Percentiles rank a stretch among this genome's conserved stretches.
Evolutionary conservation across 2,888 invertebrate genomes (phyloP).

Genomic region (Nematopogon swammerdamellus): DNA sequence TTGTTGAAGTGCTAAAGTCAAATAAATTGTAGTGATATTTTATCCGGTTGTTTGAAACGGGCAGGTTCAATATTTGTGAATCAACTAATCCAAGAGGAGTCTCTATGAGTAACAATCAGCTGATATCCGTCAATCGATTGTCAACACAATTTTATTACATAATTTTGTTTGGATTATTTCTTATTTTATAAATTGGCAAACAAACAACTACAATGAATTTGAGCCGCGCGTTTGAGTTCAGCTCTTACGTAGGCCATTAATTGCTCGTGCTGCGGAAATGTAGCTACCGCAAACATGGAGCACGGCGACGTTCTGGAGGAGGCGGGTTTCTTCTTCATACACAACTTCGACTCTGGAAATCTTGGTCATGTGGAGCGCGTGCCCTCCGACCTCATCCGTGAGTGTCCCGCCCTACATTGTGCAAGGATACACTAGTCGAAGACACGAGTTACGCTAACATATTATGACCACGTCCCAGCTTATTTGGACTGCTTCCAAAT

Average conservation of each 20-base stretch:
- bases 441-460: too few species aligned
- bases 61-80: background rate
- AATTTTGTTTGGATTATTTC: conserved; percentile 46
- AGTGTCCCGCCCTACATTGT: conserved; percentile 19
- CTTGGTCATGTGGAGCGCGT: conserved; percentile 77
- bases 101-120: conserved; percentile 38
- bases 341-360: conserved; percentile 90
- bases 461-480: background rate
- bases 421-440: too few species aligned
- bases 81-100: background rate
- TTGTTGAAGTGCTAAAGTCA: background rate
- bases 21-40: background rate
- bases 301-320: conserved; percentile 54
- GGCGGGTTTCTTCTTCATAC: conserved; percentile 77
- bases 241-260: background rate
- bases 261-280: background rate
- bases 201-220: background rate
- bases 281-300: conserved; percentile 26
- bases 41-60: background rate
- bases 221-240: background rate
- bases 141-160: conserved; percentile 60
- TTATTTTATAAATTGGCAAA: background rate
- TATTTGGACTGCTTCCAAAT: background rate
- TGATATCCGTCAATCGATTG: conserved; percentile 58
- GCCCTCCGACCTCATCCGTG: conserved; percentile 56